Conservation (phyloP, 2,888 invertebrate species). For the Synergus japonicus region DNA sequence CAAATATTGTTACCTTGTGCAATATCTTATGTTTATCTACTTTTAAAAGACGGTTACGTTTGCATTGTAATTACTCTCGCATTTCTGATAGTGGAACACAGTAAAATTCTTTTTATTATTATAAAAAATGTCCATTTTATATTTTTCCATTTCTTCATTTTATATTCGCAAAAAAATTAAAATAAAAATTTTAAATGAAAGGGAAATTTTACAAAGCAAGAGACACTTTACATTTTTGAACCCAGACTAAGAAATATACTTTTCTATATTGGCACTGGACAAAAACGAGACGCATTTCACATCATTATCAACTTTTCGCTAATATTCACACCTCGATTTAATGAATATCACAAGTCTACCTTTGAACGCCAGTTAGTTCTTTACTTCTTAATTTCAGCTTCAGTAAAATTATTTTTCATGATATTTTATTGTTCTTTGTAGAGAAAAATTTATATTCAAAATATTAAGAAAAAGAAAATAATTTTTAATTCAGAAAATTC, state of each 20-base stretch:
- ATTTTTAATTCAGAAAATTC: too few relatives aligned
- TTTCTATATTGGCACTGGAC: background rate
- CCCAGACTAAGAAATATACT: background rate
- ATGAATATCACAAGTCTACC: background rate
- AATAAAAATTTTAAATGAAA: background rate
- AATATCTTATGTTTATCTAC: background rate
- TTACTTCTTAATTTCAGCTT: background rate
- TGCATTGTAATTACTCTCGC: background rate
- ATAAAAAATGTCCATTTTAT: too few relatives aligned
- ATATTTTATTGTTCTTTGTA: too few relatives aligned
- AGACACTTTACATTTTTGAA: background rate
- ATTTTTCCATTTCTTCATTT: too few relatives aligned
- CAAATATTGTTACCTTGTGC: background rate
- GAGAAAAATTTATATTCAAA: too few relatives aligned
- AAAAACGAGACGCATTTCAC: background rate
- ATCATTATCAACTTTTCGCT: slow-evolving; percentile 11
- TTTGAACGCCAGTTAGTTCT: background rate
- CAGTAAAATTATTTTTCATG: background rate
- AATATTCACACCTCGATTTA: slow-evolving; percentile 24
- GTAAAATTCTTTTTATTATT: background rate
- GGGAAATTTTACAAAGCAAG: background rate
- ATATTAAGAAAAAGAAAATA: too few relatives aligned
- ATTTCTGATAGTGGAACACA: background rate
- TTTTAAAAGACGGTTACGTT: background rate
- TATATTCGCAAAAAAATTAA: background rate